Evolutionary conservation across 2,797 vertebrate species (phyloP), one percentile per base, ranked within the genome.

Genomic region (Eleutherodactylus coqui): DNA sequence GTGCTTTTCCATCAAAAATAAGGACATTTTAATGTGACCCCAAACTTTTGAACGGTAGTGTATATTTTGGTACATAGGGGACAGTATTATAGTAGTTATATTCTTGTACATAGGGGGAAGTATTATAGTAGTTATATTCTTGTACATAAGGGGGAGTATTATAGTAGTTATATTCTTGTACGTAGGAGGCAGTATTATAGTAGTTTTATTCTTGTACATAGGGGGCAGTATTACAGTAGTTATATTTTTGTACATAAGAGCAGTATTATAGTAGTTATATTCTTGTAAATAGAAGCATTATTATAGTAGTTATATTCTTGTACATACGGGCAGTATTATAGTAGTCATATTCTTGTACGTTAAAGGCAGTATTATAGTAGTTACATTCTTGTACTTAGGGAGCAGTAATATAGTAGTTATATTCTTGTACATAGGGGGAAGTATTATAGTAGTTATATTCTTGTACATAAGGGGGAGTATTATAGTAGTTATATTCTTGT

Each of bases 401-500:
- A 8, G 55, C 55, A 58, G 55, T 58, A 58, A n/a, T 58, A n/a
- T 58, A 27, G 55, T 58, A 58, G 51, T n/a, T n/a, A n/a, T n/a
- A n/a, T n/a, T n/a, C n/a, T n/a, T n/a, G n/a, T n/a, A n/a, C n/a
- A n/a, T n/a, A n/a, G 11, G 43, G 11, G 17, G 14, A 11, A 51
- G 49, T 51, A 51, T 51, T 51, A 51, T 19, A 51, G 49, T 51
- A 58, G 55, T 58, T 58, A 58, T 27, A 58, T 58, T n/a, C 55
- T 58, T 27, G n/a, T 58, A 58, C 9, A 58, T 58, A 58, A n/a
- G 55, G n/a, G 10, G 55, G 24, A 27, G 55, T 58, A 58, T 58
- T 58, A 58, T 58, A 58, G 55, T 58, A 58, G 55, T 58, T 58
- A 58, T 58, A 58, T 58, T 58, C 55, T 27, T 58, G 55, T 58